Percentiles rank a stretch among this genome's conserved stretches.
Evolutionary conservation across 1,140 invertebrate species (phyloP).

Genomic region (Protaetia brevitarsis): DNA sequence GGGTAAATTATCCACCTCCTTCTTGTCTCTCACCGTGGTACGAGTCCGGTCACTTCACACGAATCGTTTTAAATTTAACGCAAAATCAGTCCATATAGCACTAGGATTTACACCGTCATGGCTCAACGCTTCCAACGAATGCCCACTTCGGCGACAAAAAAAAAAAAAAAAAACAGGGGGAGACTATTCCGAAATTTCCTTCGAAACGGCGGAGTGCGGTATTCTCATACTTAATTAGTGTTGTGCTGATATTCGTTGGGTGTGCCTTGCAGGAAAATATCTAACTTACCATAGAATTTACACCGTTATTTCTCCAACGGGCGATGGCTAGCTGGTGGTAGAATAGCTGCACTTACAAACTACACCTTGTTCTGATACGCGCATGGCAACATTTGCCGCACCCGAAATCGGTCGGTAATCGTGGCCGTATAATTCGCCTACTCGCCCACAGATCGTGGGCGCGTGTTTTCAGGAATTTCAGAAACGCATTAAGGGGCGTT

Average conservation of each 20-base stretch:
- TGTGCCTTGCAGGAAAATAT: conserved; percentile 31
- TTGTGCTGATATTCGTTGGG: conserved; percentile 27
- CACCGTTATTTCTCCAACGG: conserved; percentile 36
- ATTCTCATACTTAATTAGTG: conserved; percentile 32
- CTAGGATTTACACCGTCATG: conserved; percentile 40
- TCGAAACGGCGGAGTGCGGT: conserved; percentile 16
- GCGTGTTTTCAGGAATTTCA: no score
- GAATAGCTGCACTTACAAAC: conserved; percentile 25
- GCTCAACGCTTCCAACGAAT: conserved; percentile 36
- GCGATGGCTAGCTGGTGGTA: conserved; percentile 31
- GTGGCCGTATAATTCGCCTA: no score
- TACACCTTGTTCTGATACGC: conserved; percentile 24
- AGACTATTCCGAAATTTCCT: conserved; percentile 33
- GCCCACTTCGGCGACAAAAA: conserved; percentile 27
- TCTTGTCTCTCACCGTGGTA: no score
- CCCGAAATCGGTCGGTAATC: conserved; percentile 29
- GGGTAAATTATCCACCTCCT: no score
- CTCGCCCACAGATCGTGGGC: no score
- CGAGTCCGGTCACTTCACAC: not conserved
- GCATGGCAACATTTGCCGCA: conserved; percentile 36
- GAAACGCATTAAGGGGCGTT: no score
- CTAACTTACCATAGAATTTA: conserved; percentile 38
- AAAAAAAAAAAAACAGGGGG: no score
- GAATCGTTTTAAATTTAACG: conserved; percentile 29
- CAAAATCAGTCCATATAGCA: conserved; percentile 33